Evolutionary conservation across 2,888 invertebrate species (phyloP).

Genomic region (Amphipoea oculea): DNA sequence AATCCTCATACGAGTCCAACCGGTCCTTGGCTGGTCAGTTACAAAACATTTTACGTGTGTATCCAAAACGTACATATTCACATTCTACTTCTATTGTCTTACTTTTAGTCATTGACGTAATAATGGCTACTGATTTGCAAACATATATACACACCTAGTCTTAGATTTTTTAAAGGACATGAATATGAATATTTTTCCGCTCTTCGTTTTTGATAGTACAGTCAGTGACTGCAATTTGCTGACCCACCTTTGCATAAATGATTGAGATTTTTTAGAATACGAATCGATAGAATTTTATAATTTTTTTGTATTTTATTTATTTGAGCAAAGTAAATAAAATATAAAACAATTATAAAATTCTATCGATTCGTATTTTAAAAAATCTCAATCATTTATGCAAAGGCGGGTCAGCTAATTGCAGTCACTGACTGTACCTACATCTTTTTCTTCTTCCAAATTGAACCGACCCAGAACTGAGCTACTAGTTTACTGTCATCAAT

Average conservation of each 20-base stretch:
- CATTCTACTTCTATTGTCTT: constrained; percentile 58
- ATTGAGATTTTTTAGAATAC: too few relatives aligned
- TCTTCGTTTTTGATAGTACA: background rate
- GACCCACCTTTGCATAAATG: too few relatives aligned
- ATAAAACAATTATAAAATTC: too few relatives aligned
- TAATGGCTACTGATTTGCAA: constrained; percentile 1
- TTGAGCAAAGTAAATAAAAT: too few relatives aligned
- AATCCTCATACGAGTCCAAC: constrained; percentile 41
- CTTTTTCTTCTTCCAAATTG: background rate
- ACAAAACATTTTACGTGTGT: constrained; percentile 51
- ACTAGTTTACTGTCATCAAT: background rate
- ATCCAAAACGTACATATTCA: constrained; percentile 40
- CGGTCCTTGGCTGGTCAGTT: constrained; percentile 49
- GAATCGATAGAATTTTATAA: too few relatives aligned
- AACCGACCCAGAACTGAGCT: background rate
- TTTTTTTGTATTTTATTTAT: too few relatives aligned
- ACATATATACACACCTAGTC: background rate
- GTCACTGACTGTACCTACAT: background rate
- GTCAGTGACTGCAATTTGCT: too few relatives aligned
- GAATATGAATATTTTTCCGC: background rate
- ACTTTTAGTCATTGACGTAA: constrained; percentile 35
- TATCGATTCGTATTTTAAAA: too few relatives aligned
- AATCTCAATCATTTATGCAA: too few relatives aligned
- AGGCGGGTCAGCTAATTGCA: too few relatives aligned
- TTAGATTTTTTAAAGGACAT: background rate